Evolutionary conservation across 2,888 invertebrate species (phyloP), one percentile per base, ranked within the genome.

Genomic region (Griposia aprilina): DNA sequence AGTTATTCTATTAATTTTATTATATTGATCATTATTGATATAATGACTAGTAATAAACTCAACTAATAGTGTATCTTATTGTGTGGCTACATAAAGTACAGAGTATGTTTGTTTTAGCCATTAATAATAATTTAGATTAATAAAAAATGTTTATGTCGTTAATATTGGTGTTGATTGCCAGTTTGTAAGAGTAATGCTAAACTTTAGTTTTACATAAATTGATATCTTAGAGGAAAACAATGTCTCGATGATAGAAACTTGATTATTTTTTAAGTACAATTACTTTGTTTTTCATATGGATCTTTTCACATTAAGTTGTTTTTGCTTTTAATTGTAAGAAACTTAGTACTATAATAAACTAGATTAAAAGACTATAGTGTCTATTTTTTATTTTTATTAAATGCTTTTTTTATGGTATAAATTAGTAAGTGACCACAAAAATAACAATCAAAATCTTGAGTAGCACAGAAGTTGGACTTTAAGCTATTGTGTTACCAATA

Each of bases 111-210:
- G 41, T 69, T 83, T 83, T 72, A 63, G 36, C 57, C 69, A 74
- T 82, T 87, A 81, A 82, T 86, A 63, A 81, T 69, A 41, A 82
- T 88, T 86, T 83, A 77, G 68, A 81, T 75, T 77, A 73, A 26
- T 73, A 48, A 66, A 67, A 79, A 67, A 55, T 17, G 82, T 60
- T 80, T 80, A 67, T 82, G 65, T 69, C 13, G 73, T 78, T 79
- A 30, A 52, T 74, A 60, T 60, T 45, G 68, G 82, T 30, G 63
- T 52, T 87, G 81, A 87, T 88, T 89, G 86, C 71, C 66, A 26
- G 55, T 60, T 72, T 65, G 0, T 69, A 76, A 73, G 36, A 77
- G 55, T 85, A 69, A 48, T 65, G 65, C 23, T 48, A n/a, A 45
- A 41, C 2, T 36, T 59, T 36, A 36, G 62, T 57, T 62, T 23